These are phyloP conservation scores for Oopsacas minuta DNA, from an alignment of 37 sponge, comb jelly and placozoan species.

Conservation along the genomic window DNA sequence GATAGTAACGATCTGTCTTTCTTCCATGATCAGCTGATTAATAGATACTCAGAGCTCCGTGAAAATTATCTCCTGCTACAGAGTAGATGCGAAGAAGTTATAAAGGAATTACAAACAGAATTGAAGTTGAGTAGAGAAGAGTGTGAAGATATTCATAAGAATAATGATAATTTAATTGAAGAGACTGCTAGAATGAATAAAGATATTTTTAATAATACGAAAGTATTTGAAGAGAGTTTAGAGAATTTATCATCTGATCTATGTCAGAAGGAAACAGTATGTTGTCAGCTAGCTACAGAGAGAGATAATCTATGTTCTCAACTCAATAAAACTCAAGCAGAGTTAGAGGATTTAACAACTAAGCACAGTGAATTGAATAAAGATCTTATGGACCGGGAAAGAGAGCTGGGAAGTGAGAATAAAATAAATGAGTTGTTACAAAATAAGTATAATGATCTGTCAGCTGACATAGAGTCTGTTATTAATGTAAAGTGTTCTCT, in stretches of 20 bases:
- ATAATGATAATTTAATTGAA: neutral
- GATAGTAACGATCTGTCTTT: neutral
- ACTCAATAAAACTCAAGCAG: neutral
- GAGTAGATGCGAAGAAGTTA: neutral
- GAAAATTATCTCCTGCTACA: neutral
- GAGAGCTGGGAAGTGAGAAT: neutral
- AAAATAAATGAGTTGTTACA: neutral
- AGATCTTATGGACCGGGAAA: neutral
- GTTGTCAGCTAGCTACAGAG: neutral
- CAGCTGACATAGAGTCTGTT: neutral
- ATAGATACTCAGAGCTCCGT: neutral
- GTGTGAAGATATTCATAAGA: neutral
- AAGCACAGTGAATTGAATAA: neutral
- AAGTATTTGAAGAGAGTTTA: slow-evolving; percentile 9
- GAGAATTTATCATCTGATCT: neutral
- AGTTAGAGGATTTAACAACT: neutral
- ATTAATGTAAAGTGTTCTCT: neutral
- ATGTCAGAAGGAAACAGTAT: neutral
- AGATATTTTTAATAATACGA: neutral
- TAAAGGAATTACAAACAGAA: neutral
- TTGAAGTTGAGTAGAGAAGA: neutral
- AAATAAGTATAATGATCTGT: neutral
- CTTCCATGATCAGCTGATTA: slow-evolving; percentile 1
- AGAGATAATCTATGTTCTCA: neutral
- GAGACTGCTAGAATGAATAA: neutral